Evolutionary conservation across 2,113 vertebrate genomes (phyloP), one percentile per base, ranked within the genome.

Genomic region (Rhinoderma darwinii): DNA sequence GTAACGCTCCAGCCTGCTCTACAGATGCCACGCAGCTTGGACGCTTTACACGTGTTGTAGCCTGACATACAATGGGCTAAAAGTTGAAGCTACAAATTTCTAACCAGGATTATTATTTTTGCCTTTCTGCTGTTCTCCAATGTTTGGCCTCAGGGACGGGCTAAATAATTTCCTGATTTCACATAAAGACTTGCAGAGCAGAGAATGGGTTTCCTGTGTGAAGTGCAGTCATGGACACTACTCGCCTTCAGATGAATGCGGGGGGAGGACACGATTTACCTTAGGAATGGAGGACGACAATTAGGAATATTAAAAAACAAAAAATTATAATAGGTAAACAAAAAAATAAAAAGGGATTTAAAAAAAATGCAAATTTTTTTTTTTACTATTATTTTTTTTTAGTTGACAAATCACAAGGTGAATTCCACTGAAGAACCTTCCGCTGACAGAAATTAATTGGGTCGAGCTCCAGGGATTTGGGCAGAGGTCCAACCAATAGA

Each of bases 91-190:
- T 39, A 41, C 37, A 72, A 72, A 70, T 32, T 70, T 70, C 22
- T 32, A 32, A 0, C 10, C 27, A 8, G 66, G 0, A 20, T 8
- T 0, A 18, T 35, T 27, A 18, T n/a, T 63, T 30, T 30, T n/a
- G n/a, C n/a, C n/a, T 63, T 56, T 56, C 27, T n/a, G 20, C 35
- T 70, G 4, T 12, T 27, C 0, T 18, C 47, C 44, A 35, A 39
- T 41, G 35, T 20, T 11, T 50, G 27, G 84, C 84, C 76, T 39
- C n/a, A 86, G 75, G 84, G 74, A 51, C 32, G 18, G 35, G 18
- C 27, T 37, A n/a, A 86, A 86, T 35, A 43, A 79, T 86, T 79
- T 86, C 84, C 84, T 63, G 41, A 86, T 78, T 86, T 37, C 47
- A 44, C 59, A 86, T 27, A 85, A 86, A 86, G 63, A 78, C 5